A percentile compares a stretch with the other conserved stretches of the same genome.
These are phyloP conservation scores for Trichonephila clavipes DNA, from an alignment of 1,140 invertebrate species.

Conservation along the genomic window DNA sequence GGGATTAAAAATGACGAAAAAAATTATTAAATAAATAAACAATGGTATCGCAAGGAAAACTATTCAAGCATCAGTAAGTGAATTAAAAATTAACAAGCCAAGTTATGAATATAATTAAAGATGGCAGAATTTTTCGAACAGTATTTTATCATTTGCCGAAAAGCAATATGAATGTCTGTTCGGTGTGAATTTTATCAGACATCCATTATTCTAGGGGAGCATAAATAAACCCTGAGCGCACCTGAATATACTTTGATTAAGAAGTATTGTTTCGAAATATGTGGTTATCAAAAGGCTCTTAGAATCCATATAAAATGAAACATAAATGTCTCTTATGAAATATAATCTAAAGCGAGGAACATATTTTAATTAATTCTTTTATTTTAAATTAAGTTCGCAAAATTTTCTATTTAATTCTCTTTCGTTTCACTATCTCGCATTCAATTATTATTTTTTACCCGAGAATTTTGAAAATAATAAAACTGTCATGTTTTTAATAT, in stretches of 20 bases:
- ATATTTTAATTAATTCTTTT: conserved; percentile 13
- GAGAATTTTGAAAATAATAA: neutral
- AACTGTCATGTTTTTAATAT: conserved; percentile 13
- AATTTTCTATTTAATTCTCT: no score
- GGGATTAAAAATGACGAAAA: neutral
- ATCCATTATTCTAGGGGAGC: neutral
- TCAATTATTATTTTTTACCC: neutral
- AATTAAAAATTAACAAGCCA: conserved; percentile 1
- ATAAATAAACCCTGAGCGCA: neutral
- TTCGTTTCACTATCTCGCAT: neutral
- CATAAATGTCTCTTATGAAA: neutral
- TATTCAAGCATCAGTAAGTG: neutral
- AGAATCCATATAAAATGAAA: neutral
- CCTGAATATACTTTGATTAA: neutral
- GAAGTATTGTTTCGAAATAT: neutral
- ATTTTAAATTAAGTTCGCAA: neutral
- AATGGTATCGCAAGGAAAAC: neutral
- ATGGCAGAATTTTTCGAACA: neutral
- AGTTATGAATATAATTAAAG: neutral
- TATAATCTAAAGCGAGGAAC: neutral
- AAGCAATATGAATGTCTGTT: neutral
- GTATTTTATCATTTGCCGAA: neutral
- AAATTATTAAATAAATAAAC: neutral
- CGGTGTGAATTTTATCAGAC: neutral
- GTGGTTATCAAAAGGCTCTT: neutral